Evolutionary conservation across 2,113 vertebrate genomes (phyloP), one percentile per base, ranked within the genome.

Genomic region (Oncorhynchus keta): DNA sequence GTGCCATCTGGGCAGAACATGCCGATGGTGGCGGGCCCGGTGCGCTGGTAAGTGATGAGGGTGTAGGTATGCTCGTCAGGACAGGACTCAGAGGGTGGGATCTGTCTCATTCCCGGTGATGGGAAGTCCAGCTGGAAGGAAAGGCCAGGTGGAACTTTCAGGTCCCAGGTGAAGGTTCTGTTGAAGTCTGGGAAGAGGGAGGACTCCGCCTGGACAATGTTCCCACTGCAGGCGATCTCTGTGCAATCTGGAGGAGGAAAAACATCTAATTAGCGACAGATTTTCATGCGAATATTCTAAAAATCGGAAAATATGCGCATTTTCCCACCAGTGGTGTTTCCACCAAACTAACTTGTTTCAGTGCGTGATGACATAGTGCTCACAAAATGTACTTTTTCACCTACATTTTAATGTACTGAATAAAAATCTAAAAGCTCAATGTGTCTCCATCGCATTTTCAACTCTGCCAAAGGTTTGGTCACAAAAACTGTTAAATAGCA

Each of bases 1-100:
- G 93, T 85, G 78, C 98, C 98, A 0, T 93, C 95, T 83, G 89
- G 91, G 84, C 98, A 99, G 87, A 97, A 99, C 32, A 90, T 95
- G 18, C 97, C 97, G 0, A 99, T 92, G 68, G 2, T 87, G 51
- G 91, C 88, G 0, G 5, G 65, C 0, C 93, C 87, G 0, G 4
- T 1, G 1, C 92, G 92, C 0, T 92, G 49, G 16, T 72, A 93
- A 39, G 88, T 90, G 0, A 87, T 55, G 35, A 99, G 76, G 4
- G 77, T 84, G 89, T 96, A 96, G 0, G 90, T 93, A 75, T 95
- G 76, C 0, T 83, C 86, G 2, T 97, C 94, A 0, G 89, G 87
- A 84, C 98, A 99, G 0, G 0, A 77, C 2, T 93, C 88, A 2
- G 81, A 83, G 0, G 93, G 93, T 8, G 81, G 75, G 11, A 97